Evolutionary conservation across 2,888 invertebrate genomes (phyloP).

Genomic region (Clepsis dumicolana): DNA sequence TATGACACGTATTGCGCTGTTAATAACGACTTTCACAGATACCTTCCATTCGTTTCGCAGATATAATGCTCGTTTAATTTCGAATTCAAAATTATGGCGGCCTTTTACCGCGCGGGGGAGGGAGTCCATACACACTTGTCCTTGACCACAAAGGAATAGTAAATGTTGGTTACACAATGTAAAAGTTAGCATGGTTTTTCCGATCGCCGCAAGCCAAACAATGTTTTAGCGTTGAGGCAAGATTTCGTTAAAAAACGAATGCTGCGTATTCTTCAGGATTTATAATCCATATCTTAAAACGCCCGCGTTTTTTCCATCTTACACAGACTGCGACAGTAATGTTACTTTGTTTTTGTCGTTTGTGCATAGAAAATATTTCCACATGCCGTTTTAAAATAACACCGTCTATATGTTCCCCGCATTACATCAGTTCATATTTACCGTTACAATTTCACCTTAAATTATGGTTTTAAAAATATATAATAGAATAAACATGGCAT

Average conservation of each 20-base stretch:
- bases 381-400: neutral
- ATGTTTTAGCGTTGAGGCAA: neutral
- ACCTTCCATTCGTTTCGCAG: no score
- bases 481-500: constrained; percentile 21
- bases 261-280: constrained; percentile 2
- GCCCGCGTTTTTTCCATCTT: neutral
- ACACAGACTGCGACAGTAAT: neutral
- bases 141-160: neutral
- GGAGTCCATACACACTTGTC: no score
- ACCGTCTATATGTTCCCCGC: constrained; percentile 19
- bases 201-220: no score
- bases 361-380: neutral
- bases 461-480: constrained; percentile 24
- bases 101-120: no score
- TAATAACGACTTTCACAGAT: no score
- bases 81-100: no score
- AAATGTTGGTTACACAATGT: no score
- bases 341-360: neutral
- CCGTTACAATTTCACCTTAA: constrained; percentile 20
- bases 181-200: no score
- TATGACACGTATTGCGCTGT: no score
- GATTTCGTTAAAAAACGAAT: neutral
- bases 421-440: neutral
- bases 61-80: no score
- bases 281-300: constrained; percentile 2